Conservation (phyloP, 1,140 invertebrate species). For the Charaxes varanes region DNA sequence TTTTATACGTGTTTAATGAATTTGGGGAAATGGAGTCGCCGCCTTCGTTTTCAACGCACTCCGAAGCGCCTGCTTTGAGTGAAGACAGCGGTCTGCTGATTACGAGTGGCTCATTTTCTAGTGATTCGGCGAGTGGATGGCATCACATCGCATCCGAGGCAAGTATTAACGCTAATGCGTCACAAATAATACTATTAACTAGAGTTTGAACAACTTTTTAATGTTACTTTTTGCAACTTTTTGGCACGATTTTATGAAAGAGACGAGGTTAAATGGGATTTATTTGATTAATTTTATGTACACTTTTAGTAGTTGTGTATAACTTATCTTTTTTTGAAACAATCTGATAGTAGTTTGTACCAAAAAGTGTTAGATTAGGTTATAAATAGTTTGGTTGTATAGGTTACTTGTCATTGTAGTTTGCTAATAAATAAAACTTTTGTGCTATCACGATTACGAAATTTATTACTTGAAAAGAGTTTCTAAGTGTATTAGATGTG, state of each 20-base stretch:
- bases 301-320: too few relatives aligned
- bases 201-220: neutral
- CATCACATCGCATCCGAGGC: conserved; percentile 76
- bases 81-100: conserved; percentile 78
- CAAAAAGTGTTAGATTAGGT: too few relatives aligned
- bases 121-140: conserved; percentile 74
- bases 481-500: too few relatives aligned
- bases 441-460: too few relatives aligned
- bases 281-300: too few relatives aligned
- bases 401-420: too few relatives aligned
- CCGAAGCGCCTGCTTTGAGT: conserved; percentile 75
- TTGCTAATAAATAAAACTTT: too few relatives aligned
- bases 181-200: conserved; percentile 2
- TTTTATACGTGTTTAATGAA: conserved; percentile 34
- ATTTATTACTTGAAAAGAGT: too few relatives aligned
- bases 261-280: too few relatives aligned
- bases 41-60: conserved; percentile 76
- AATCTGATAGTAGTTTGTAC: too few relatives aligned
- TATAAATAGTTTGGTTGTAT: too few relatives aligned
- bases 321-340: too few relatives aligned
- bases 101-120: conserved; percentile 78
- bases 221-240: neutral
- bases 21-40: conserved; percentile 75
- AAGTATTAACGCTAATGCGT: conserved; percentile 27
- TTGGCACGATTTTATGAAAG: conserved; percentile 1